Conservation (phyloP, 2,888 invertebrate genomes). For the Argyresthia goedartella region DNA sequence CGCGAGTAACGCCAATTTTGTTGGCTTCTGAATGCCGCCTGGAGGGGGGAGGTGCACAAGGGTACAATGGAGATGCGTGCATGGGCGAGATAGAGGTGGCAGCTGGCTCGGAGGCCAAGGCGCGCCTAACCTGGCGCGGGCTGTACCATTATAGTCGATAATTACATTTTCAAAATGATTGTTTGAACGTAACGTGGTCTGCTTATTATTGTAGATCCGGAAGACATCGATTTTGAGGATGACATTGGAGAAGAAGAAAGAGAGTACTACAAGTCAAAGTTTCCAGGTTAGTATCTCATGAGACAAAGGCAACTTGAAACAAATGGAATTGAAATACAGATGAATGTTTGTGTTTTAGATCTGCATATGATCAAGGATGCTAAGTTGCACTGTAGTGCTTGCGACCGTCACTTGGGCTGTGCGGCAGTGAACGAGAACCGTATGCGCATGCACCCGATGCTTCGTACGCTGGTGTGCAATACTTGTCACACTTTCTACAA, state of each 20-base stretch:
- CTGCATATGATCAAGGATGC: conserved; percentile 70
- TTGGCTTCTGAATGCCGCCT: no score
- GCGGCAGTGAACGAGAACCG: conserved; percentile 73
- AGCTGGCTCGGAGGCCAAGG: no score
- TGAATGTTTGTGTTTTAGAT: conserved; percentile 42
- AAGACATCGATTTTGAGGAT: conserved; percentile 62
- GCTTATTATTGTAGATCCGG: conserved; percentile 37
- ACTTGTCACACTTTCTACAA: conserved; percentile 83
- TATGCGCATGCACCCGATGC: conserved; percentile 79
- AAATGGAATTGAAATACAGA: background rate
- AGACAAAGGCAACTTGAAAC: background rate
- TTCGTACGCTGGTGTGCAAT: conserved; percentile 79
- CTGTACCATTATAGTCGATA: no score
- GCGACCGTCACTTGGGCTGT: conserved; percentile 81
- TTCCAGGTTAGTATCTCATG: conserved; percentile 34
- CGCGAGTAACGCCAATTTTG: no score
- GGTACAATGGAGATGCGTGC: no score
- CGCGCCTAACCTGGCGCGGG: no score
- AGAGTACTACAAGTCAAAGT: conserved; percentile 59
- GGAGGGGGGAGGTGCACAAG: no score
- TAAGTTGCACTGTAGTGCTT: conserved; percentile 80
- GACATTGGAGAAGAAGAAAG: conserved; percentile 66
- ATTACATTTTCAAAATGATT: no score
- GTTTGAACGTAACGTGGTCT: no score
- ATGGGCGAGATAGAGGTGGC: no score